Percentiles rank a stretch among this genome's conserved stretches.
phyloP scores from a whole-genome alignment of 1,140 invertebrate genomes.

The Heliconius himera region DNA sequence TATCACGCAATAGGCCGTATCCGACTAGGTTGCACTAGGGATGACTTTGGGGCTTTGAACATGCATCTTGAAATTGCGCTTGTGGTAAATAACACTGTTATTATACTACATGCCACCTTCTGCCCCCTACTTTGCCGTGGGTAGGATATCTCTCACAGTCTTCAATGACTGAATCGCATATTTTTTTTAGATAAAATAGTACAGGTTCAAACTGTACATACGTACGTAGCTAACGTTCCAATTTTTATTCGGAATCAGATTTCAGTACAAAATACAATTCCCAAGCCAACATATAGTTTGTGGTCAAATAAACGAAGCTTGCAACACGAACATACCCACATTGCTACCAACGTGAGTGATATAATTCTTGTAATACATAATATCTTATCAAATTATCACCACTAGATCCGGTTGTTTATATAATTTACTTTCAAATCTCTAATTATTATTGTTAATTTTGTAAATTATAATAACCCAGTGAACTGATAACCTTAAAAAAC shows the following conservation, averaged over 20 bases:
- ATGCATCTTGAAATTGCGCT: no score
- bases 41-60: no score
- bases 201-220: no score
- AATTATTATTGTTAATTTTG: conserved; percentile 14
- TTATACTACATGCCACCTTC: no score
- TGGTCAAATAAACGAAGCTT: background rate
- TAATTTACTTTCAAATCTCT: conserved; percentile 23
- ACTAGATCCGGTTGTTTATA: conserved; percentile 32
- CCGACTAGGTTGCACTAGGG: no score
- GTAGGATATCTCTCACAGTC: no score
- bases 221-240: background rate
- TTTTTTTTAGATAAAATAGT: no score
- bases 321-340: background rate
- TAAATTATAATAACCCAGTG: background rate
- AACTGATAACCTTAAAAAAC: background rate
- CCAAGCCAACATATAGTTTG: background rate
- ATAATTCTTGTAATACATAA: conserved; percentile 37
- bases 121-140: no score
- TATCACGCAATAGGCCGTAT: no score
- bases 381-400: conserved; percentile 37
- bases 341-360: conserved; percentile 20
- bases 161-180: no score
- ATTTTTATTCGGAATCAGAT: background rate
- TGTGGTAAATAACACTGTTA: no score
- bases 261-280: background rate